Percentiles rank a stretch among this genome's conserved stretches.
Conservation (phyloP, 2,113 vertebrate species). For the Macaca nemestrina region DNA sequence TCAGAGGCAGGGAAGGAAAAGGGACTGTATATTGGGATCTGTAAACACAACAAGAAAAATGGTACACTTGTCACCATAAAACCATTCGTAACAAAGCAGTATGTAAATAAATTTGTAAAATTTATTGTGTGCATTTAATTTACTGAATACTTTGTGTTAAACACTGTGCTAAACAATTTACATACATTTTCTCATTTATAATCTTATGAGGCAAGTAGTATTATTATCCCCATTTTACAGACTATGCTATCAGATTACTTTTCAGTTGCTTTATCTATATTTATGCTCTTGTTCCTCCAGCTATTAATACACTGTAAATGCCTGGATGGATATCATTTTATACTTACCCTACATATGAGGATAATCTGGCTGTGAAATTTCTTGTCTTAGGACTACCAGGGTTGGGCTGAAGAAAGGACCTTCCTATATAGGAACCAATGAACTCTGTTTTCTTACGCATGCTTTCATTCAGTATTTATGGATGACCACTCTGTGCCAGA, state of each 20-base stretch:
- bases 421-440: not conserved
- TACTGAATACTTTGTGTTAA: not conserved
- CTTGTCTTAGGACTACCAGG: not conserved
- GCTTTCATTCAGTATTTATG: not conserved
- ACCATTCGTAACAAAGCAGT: not conserved
- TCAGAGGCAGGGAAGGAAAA: conserved; percentile 83
- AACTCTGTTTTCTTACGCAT: conserved; percentile 8
- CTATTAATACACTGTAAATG: not conserved
- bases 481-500: not conserved
- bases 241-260: not conserved
- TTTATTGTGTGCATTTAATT: not conserved
- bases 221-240: not conserved
- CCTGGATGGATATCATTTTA: not conserved
- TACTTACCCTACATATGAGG: not conserved
- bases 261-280: conserved; percentile 8
- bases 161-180: conserved; percentile 19
- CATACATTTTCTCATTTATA: conserved; percentile 41
- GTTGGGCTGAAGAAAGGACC: not conserved
- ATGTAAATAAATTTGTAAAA: conserved; percentile 3
- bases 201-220: not conserved
- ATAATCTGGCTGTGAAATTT: conserved; percentile 9
- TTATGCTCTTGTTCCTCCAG: conserved; percentile 3
- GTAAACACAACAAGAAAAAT: conserved; percentile 41
- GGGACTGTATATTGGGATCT: conserved; percentile 71
- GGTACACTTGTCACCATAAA: not conserved